phyloP scores from a whole-genome alignment of 2,113 vertebrate genomes.

The Corydoras sp. region DNA sequence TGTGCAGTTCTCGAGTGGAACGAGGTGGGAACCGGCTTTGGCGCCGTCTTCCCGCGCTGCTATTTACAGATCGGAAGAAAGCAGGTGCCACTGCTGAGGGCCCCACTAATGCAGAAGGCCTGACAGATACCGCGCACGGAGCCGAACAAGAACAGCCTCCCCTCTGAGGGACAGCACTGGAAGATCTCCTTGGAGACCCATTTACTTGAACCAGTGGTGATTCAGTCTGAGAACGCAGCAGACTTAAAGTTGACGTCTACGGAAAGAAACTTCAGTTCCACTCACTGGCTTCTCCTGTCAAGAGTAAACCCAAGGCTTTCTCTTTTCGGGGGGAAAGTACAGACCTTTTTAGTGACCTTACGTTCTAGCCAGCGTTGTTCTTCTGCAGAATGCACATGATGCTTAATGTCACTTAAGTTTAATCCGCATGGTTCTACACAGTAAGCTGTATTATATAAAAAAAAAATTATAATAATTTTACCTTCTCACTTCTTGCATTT shows the following conservation, averaged over 20 bases:
- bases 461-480: no score
- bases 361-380: no score
- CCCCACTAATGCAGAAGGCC: not conserved
- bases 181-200: not conserved
- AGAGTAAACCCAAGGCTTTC: not conserved
- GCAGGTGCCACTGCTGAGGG: not conserved
- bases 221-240: not conserved
- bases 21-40: no score
- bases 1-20: no score
- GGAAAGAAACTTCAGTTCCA: not conserved
- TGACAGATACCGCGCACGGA: not conserved
- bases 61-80: slow-evolving; percentile 1
- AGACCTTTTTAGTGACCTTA: no score
- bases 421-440: no score
- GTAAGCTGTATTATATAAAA: no score
- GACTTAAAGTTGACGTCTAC: slow-evolving; percentile 13
- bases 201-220: not conserved
- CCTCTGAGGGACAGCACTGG: not conserved
- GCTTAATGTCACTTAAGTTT: no score
- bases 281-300: not conserved
- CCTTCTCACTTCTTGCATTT: no score
- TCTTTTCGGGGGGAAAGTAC: no score
- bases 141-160: slow-evolving; percentile 5
- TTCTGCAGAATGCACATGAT: no score
- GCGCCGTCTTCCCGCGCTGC: no score